Percentiles rank a stretch among this genome's conserved stretches.
These are phyloP conservation scores for Styela clava DNA, from an alignment of 23 tunicate species.

Conservation along the genomic window DNA sequence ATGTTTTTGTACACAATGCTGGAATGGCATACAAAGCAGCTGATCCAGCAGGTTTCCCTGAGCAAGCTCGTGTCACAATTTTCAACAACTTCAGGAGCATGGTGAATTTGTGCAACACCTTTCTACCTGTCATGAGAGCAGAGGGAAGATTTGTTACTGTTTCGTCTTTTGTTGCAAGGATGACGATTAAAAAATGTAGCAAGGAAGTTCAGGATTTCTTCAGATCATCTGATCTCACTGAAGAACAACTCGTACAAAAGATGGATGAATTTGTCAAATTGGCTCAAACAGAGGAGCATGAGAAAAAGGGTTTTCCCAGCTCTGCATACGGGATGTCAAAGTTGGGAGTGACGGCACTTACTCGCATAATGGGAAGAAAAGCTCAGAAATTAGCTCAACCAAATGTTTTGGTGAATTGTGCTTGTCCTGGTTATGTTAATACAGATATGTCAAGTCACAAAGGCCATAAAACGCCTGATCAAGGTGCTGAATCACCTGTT, in stretches of 20 bases:
- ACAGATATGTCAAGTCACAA: conserved; percentile 90
- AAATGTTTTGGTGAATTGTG: conserved; percentile 75
- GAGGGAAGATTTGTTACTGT: conserved; percentile 74
- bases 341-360: conserved; percentile 70
- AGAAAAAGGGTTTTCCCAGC: conserved; percentile 43
- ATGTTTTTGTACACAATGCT: conserved; percentile 88
- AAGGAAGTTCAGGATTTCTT: conserved; percentile 47
- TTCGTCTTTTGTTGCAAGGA: conserved; percentile 33
- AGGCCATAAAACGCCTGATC: conserved; percentile 75
- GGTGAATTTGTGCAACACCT: conserved; percentile 29
- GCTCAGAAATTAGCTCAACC: conserved; percentile 38
- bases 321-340: conserved; percentile 79
- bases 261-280: conserved; percentile 74
- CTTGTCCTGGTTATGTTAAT: conserved; percentile 87
- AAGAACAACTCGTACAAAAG: conserved; percentile 46
- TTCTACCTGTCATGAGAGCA: conserved; percentile 58
- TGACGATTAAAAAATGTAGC: conserved; percentile 55
- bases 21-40: conserved; percentile 68
- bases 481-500: conserved; percentile 86
- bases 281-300: conserved; percentile 41
- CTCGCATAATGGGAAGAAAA: conserved; percentile 57
- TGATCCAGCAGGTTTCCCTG: conserved; percentile 53
- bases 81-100: conserved; percentile 49
- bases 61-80: conserved; percentile 72
- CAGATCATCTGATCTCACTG: conserved; percentile 69